Percentiles rank a stretch among this genome's conserved stretches.
These are phyloP conservation scores for Leptarthrus brevirostris DNA, from an alignment of 2,888 invertebrate species.

Conservation along the genomic window DNA sequence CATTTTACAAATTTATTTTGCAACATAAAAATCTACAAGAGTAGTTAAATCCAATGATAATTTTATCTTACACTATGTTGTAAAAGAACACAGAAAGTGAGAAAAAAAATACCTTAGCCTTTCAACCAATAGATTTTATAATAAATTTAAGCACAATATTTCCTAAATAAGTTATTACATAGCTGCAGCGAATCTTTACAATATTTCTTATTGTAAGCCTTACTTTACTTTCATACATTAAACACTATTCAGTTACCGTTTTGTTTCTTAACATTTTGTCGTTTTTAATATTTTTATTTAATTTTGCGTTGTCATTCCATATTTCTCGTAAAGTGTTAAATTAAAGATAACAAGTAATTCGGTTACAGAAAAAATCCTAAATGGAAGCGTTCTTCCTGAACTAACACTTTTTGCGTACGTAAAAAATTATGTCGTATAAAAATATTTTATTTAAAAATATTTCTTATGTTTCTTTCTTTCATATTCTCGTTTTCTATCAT, in stretches of 20 bases:
- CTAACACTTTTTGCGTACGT: slow-evolving; percentile 42
- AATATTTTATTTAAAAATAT: slow-evolving; percentile 47
- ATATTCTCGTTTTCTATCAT: slow-evolving; percentile 13
- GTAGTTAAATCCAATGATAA: slow-evolving; percentile 29
- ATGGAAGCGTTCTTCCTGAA: not conserved
- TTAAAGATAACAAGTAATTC: not conserved
- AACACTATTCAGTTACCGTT: slow-evolving; percentile 20
- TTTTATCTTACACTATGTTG: slow-evolving; percentile 29
- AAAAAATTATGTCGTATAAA: slow-evolving; percentile 47
- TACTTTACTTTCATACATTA: not conserved
- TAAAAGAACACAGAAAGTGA: slow-evolving; percentile 28
- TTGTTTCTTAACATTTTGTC: not conserved
- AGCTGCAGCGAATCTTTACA: slow-evolving; percentile 28
- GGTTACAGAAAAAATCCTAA: slow-evolving; percentile 13
- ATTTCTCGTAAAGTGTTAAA: not conserved
- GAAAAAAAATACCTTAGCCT: slow-evolving; percentile 3
- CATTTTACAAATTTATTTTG: slow-evolving; percentile 42
- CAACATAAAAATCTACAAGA: slow-evolving; percentile 44
- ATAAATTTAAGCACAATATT: slow-evolving; percentile 38
- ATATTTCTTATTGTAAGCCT: slow-evolving; percentile 24
- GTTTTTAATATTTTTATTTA: not conserved
- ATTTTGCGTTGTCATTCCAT: not conserved
- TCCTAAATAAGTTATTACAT: slow-evolving; percentile 22
- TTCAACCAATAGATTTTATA: slow-evolving; percentile 27
- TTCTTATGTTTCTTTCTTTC: slow-evolving; percentile 33